These are phyloP conservation scores for Bellardia bayeri DNA, from an alignment of 2,888 invertebrate species.

Conservation along the genomic window DNA sequence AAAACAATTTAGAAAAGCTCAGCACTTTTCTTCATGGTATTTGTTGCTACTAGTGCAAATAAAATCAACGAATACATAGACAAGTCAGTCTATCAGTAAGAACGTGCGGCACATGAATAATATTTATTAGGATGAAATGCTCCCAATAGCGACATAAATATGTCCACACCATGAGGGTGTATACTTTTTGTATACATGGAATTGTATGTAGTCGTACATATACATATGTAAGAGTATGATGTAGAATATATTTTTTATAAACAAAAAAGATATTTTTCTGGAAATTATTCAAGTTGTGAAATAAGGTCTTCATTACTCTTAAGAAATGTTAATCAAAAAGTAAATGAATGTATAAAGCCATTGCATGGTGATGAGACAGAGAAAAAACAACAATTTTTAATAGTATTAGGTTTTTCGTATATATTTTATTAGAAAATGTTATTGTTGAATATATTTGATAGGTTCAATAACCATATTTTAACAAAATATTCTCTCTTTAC, in stretches of 20 bases:
- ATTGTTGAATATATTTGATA: too few relatives aligned
- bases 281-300: conserved; percentile 28
- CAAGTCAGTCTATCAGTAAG: conserved; percentile 36
- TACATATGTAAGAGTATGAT: background rate
- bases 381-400: too few relatives aligned
- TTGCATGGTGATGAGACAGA: background rate
- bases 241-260: background rate
- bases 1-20: conserved; percentile 75
- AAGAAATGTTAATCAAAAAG: conserved; percentile 39
- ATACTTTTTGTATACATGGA: conserved; percentile 31
- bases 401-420: too few relatives aligned
- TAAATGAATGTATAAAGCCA: conserved; percentile 2
- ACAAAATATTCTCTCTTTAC: too few relatives aligned
- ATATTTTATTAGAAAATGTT: too few relatives aligned
- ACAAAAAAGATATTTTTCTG: background rate
- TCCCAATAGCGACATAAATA: conserved; percentile 83
- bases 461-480: too few relatives aligned
- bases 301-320: conserved; percentile 49
- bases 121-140: conserved; percentile 83
- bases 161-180: conserved; percentile 82
- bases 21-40: conserved; percentile 64
- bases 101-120: conserved; percentile 78
- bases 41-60: conserved; percentile 3
- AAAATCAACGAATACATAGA: conserved; percentile 32
- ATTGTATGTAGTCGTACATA: background rate